Percentiles rank a stretch among this genome's conserved stretches.
These are phyloP conservation scores for Danio jaintianensis DNA, from an alignment of 2,797 vertebrate genomes.

Conservation along the genomic window DNA sequence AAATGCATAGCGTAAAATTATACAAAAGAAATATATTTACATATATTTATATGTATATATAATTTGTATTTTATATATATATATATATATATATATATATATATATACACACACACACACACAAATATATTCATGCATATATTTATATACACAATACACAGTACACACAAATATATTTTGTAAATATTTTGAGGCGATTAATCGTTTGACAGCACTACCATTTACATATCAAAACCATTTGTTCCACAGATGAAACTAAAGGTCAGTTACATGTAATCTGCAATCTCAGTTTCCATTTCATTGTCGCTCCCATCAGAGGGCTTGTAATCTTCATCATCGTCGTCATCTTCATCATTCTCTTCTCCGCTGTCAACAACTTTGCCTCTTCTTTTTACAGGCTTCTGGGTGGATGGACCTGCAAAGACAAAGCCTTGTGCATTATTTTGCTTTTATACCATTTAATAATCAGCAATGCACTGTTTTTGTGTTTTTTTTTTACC, in stretches of 20 bases:
- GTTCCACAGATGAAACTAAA: neutral
- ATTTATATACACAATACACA: no score
- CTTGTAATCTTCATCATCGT: constrained; percentile 91
- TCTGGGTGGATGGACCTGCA: constrained; percentile 75
- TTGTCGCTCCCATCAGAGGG: constrained; percentile 95
- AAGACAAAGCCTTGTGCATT: neutral
- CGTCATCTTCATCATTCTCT: constrained; percentile 70
- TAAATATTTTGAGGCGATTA: no score
- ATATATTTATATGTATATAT: no score
- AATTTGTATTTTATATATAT: no score
- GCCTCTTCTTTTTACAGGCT: constrained; percentile 51
- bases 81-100: no score
- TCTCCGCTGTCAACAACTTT: constrained; percentile 71
- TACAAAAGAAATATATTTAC: no score
- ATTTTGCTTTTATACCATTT: neutral
- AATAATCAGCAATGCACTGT: no score
- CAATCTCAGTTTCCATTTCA: constrained; percentile 97
- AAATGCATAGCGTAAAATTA: no score
- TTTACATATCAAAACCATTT: neutral
- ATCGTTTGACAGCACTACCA: no score
- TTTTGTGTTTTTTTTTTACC: constrained; percentile 72
- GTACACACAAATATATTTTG: no score
- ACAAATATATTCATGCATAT: no score
- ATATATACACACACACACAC: no score
- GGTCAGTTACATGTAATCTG: constrained; percentile 87